Evolutionary conservation across 2,797 vertebrate species (phyloP), one percentile per base, ranked within the genome.

Genomic region (Todus mexicanus): DNA sequence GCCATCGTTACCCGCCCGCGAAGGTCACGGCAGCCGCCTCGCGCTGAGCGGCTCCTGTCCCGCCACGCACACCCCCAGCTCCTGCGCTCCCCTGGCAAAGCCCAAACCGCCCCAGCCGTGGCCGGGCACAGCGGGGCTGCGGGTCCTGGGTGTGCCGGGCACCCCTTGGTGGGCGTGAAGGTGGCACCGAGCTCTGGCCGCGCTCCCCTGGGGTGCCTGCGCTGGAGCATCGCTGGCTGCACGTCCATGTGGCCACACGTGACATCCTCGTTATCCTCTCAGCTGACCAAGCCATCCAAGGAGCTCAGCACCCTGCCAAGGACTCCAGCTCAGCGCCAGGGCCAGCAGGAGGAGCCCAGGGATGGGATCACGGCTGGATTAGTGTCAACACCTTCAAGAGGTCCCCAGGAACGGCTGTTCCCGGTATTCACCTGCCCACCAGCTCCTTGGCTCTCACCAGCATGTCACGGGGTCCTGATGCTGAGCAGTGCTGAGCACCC

Each of bases 381-480:
- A 43, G 42, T 43, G 42, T 16, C 42, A 43, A 43, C 42, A 43
- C 42, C 18, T 43, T 16, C 42, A 43, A 43, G 42, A 43, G 42
- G 42, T 43, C 42, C 42, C 42, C 42, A 16, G 42, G 42, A 43
- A 16, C 42, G 16, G 42, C 18, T 13, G 42, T 43, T 43, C 18
- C 42, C 42, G 18, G 42, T 16, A 16, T 43, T 43, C 42, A 43
- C 42, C 42, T 43, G 42, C 42, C 42, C 42, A 43, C 42, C 42
- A 43, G 42, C 42, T 43, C 42, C 42, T 16, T 16, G 1, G 26
- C 27, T n/a, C 69, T 21, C 8, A 11, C 35, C 47, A 1, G n/a
- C n/a, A n/a, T n/a, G n/a, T n/a, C n/a, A n/a, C n/a, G n/a, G 29
- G 5, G 1, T 3, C 7, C 21, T 20, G 26, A 0, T 5, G 12